Base-by-base conservation (phyloP, 2,888 invertebrate species). In the Volucella zonaria region DNA sequence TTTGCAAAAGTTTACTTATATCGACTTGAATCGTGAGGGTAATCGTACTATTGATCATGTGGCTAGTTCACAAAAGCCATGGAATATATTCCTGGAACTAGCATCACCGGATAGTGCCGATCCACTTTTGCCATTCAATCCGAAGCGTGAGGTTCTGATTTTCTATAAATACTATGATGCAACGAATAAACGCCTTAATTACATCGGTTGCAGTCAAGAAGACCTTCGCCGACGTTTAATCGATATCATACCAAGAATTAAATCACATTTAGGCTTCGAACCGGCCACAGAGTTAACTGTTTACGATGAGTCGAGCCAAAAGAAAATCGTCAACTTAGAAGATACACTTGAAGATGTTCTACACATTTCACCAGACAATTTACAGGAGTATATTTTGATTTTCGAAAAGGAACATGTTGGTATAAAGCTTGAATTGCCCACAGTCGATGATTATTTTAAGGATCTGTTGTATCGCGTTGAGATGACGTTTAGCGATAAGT, bases 371-470 rank as follows among this genome's bases (percentile, higher is more conserved):
- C 89, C 89, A 40, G 91, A 98, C 93, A 94, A 98, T 90, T 96
- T 98, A 95, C 98, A 98, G 93, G 99, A 99, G 88, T 98, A 99
- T 92, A 97, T 98, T 90, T 96, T 99, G 89, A 97, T 99, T 90
- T 99, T 99, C 92, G 98, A 99, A 93, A 97, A 97, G 90, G 96
- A 96, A 89, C 96, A 96, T 90, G 93, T 94, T 87, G 95, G 96
- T 87, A 94, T 95, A 89, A 95, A 95, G 85, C 93, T 94, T 85
- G 97, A 97, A 92, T 94, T 98, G 90, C 97, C 98, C 61, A 97
- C 97, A 70, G 97, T 97, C 91, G 95, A 96, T 91, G 98, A 98
- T 92, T 98, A 98, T 93, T 98, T 98, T 93, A 95, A 95, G 93
- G 98, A 96, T 92, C 93, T 97, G 88, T 96, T 95, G 92, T 95